phyloP scores from a whole-genome alignment of 2,797 vertebrate genomes.

The Gallirallus australis region DNA sequence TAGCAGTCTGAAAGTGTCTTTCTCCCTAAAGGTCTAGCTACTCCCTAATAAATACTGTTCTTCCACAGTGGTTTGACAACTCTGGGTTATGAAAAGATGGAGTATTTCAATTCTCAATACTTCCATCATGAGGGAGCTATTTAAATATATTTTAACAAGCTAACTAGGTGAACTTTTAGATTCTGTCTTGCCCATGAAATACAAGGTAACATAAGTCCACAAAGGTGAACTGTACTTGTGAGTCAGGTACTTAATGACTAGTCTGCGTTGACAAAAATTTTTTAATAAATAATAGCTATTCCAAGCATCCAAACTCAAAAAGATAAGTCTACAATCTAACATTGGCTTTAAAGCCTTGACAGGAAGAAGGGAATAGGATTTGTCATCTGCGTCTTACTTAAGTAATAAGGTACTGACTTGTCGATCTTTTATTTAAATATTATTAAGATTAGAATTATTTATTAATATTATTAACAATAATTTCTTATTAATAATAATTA shows the following conservation, averaged over 20 bases:
- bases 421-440: background rate
- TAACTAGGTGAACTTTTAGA: background rate
- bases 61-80: background rate
- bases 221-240: background rate
- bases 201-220: background rate
- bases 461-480: too few relatives aligned
- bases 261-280: background rate
- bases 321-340: background rate
- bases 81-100: background rate
- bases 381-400: rapidly evolving
- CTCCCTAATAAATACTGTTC: background rate
- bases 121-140: background rate
- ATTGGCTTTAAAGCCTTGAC: background rate
- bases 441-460: too few relatives aligned
- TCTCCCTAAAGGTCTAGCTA: background rate
- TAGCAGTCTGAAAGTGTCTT: background rate
- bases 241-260: background rate
- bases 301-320: background rate
- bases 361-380: background rate
- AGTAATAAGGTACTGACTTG: background rate
- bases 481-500: too few relatives aligned
- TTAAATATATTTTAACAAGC: background rate
- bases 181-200: background rate
- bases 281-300: background rate
- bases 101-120: background rate